phyloP scores from a whole-genome alignment of 2,113 vertebrate species.

The Ascaphus truei region DNA sequence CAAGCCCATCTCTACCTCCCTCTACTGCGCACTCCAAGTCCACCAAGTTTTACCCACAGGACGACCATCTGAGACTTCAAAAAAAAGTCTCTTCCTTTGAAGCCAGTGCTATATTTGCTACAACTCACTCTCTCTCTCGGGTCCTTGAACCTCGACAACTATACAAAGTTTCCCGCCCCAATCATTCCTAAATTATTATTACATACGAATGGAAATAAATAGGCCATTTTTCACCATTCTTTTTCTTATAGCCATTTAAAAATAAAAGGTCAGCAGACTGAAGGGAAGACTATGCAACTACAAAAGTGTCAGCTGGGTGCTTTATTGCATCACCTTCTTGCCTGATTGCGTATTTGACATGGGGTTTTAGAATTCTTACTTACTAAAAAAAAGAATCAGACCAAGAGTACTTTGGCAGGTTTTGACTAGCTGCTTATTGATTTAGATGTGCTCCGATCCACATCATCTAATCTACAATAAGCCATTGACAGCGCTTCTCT shows the following conservation, averaged over 20 bases:
- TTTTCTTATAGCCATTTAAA: constrained; percentile 25
- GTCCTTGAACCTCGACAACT: neutral
- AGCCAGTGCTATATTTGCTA: neutral
- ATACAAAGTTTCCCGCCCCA: neutral
- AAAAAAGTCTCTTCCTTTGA: neutral
- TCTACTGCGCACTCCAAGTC: no score
- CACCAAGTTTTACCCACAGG: no score
- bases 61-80: no score
- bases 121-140: neutral
- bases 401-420: constrained; percentile 45
- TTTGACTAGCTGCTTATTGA: constrained; percentile 60
- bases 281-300: constrained; percentile 7
- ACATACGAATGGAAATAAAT: neutral
- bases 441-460: constrained; percentile 53
- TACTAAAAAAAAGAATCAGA: constrained; percentile 41
- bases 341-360: constrained; percentile 37
- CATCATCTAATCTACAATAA: constrained; percentile 67
- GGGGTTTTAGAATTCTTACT: constrained; percentile 35
- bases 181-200: constrained; percentile 5
- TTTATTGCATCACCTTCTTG: constrained; percentile 19
- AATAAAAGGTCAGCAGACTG: constrained; percentile 29
- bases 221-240: neutral
- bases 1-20: no score
- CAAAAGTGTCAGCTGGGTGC: constrained; percentile 30
- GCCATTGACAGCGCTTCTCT: constrained; percentile 58